A percentile compares a stretch with the other conserved stretches of the same genome.
Evolutionary conservation across 1,140 invertebrate species (phyloP).

Genomic region (Bombus balteatus): DNA sequence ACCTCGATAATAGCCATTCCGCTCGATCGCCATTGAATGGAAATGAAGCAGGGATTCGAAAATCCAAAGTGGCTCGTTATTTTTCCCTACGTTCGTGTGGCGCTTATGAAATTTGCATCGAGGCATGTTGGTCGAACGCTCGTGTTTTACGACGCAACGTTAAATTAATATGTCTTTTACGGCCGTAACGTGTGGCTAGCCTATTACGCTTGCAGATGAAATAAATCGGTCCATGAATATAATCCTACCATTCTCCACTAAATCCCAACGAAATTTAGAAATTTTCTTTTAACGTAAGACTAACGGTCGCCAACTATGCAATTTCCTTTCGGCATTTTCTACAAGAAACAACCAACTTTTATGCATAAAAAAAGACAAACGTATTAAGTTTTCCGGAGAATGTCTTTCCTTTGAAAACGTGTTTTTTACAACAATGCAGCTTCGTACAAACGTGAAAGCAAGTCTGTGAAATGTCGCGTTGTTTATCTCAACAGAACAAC

Average conservation of each 20-base stretch:
- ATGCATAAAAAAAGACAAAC: no score
- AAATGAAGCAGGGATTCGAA: neutral
- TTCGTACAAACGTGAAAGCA: no score
- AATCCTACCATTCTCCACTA: neutral
- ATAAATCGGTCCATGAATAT: neutral
- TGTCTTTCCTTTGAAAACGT: accelerated
- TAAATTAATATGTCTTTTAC: slow-evolving; percentile 28
- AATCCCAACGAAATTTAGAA: neutral
- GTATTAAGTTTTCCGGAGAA: accelerated
- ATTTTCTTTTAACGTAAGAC: neutral
- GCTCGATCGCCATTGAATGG: neutral
- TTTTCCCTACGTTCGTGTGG: neutral
- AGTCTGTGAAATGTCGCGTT: no score
- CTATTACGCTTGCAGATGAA: neutral
- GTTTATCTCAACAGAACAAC: no score
- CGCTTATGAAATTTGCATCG: neutral
- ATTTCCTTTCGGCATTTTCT: no score
- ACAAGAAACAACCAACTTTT: no score
- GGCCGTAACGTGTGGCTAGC: neutral
- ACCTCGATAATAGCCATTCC: neutral
- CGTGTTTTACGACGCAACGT: neutral
- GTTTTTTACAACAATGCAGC: no score
- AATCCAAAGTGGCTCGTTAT: neutral
- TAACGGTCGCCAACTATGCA: neutral
- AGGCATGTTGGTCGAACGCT: neutral